Evolutionary conservation across 1,140 invertebrate species (phyloP).

Genomic region (Dufourea novaeangliae): DNA sequence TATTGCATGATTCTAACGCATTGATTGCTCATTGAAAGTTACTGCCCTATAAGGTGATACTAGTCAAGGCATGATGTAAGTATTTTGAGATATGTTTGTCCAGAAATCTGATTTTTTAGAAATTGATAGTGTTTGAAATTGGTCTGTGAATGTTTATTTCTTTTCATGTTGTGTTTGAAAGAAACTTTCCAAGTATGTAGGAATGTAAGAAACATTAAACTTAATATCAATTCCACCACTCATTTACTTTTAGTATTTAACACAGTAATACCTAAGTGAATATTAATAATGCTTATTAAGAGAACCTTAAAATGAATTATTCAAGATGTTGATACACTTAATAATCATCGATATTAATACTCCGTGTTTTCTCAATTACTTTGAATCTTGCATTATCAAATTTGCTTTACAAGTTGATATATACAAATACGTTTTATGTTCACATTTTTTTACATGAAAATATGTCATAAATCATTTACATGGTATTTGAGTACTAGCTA

Average conservation of each 20-base stretch:
- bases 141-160: not conserved
- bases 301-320: not conserved
- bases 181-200: not conserved
- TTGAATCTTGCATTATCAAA: constrained; percentile 10
- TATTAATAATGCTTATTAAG: not conserved
- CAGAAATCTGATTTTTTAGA: not conserved
- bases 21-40: constrained; percentile 36
- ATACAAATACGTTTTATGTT: too few species aligned
- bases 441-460: too few species aligned
- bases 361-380: not conserved
- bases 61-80: constrained; percentile 53
- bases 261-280: not conserved
- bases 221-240: not conserved
- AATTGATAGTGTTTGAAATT: not conserved
- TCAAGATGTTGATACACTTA: not conserved
- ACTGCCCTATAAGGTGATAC: constrained; percentile 38
- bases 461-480: not conserved
- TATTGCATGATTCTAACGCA: constrained; percentile 47
- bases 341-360: not conserved
- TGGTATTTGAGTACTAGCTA: not conserved
- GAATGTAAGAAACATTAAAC: not conserved
- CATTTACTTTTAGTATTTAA: not conserved
- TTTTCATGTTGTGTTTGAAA: not conserved
- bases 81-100: constrained; percentile 7
- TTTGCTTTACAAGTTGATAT: not conserved